Conservation (phyloP, 2,113 vertebrate species). For the Peromyscus leucopus region DNA sequence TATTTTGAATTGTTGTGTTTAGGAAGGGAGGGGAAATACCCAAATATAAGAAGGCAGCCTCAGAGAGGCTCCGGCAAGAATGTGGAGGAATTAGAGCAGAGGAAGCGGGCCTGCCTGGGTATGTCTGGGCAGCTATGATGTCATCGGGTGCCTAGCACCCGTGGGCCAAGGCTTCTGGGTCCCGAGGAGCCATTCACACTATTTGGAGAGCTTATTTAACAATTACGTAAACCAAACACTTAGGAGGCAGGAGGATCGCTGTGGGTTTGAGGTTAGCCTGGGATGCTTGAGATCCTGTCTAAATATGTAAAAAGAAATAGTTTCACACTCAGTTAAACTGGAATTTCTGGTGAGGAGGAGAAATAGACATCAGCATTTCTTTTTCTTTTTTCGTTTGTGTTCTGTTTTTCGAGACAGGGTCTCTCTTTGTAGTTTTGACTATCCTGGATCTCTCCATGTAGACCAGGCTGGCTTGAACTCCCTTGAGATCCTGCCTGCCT, state of each 20-base stretch:
- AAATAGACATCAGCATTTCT: background rate
- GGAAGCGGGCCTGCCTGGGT: conserved; percentile 34
- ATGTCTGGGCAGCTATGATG: background rate
- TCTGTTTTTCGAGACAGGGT: background rate
- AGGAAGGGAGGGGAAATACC: conserved; percentile 74
- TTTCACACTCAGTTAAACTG: background rate
- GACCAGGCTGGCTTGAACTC: background rate
- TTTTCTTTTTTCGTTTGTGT: background rate
- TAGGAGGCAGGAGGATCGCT: background rate
- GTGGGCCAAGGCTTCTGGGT: background rate
- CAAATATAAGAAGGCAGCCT: conserved; percentile 76
- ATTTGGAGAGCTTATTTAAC: background rate
- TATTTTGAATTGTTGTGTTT: conserved; percentile 85
- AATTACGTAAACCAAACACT: background rate
- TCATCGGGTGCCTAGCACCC: background rate
- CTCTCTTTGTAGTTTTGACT: background rate
- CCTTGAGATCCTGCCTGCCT: background rate
- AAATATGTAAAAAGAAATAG: background rate
- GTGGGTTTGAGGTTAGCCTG: background rate
- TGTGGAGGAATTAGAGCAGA: conserved; percentile 50
- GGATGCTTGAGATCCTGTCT: background rate
- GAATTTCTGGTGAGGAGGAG: background rate
- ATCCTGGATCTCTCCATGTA: background rate
- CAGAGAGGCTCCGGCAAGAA: conserved; percentile 65
- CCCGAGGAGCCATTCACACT: background rate